Conservation (phyloP, 2,113 vertebrate genomes). For the Sardina pilchardus region DNA sequence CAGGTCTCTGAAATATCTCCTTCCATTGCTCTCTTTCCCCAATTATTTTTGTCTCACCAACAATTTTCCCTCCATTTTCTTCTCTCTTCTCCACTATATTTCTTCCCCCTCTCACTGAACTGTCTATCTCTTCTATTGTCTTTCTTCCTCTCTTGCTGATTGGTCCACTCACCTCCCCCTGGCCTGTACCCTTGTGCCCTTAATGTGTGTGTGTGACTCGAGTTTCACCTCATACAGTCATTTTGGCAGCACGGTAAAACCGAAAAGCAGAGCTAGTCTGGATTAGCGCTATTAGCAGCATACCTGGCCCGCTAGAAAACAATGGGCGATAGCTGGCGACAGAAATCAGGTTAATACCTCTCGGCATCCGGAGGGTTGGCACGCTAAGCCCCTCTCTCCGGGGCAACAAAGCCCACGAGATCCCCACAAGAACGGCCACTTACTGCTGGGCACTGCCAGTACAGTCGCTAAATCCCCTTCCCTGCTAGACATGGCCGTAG, state of each 20-base stretch:
- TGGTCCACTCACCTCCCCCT: too few species aligned
- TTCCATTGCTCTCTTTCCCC: not conserved
- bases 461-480: not conserved
- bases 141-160: too few species aligned
- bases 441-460: not conserved
- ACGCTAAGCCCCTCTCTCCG: not conserved
- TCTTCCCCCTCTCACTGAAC: too few species aligned
- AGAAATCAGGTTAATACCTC: slow-evolving; percentile 1
- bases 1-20: not conserved
- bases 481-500: not conserved
- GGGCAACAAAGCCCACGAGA: not conserved
- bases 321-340: not conserved
- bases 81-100: not conserved
- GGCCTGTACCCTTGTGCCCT: too few species aligned
- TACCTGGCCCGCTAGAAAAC: not conserved
- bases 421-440: not conserved
- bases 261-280: not conserved
- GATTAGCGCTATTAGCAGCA: not conserved
- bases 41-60: not conserved
- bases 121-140: too few species aligned
- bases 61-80: not conserved
- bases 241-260: not conserved
- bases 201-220: not conserved
- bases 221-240: not conserved
- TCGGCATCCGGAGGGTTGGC: not conserved